These are phyloP conservation scores for Drosophila phalerata DNA, from an alignment of 2,888 invertebrate species.

Conservation along the genomic window DNA sequence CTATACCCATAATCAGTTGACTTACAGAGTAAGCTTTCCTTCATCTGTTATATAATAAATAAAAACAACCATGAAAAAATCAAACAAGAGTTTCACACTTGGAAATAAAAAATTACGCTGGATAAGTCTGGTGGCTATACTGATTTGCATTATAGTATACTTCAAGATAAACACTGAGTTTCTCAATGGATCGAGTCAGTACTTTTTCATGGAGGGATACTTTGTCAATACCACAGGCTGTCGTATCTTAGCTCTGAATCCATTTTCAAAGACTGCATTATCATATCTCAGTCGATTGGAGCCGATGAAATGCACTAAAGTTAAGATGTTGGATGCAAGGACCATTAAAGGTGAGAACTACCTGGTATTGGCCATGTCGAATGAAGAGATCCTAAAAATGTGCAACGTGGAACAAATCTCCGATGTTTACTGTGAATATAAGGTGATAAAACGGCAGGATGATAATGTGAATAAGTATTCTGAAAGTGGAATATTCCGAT, in stretches of 20 bases:
- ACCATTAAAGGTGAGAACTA: conserved; percentile 2
- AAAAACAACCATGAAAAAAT: not conserved
- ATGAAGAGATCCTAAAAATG: not conserved
- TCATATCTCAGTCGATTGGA: not conserved
- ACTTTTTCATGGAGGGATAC: conserved; percentile 17
- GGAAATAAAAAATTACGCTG: not conserved
- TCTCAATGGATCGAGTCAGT: not conserved
- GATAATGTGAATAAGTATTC: not conserved
- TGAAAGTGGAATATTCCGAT: not conserved
- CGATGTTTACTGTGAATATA: conserved; percentile 4
- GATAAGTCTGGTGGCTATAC: conserved; percentile 1
- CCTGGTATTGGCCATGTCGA: not conserved
- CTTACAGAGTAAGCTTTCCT: not conserved
- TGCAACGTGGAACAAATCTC: not conserved
- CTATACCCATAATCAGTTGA: no score
- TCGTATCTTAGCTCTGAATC: conserved; percentile 32
- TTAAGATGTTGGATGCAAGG: conserved; percentile 18
- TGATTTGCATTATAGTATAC: conserved; percentile 18
- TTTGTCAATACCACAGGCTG: conserved; percentile 57
- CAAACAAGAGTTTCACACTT: not conserved
- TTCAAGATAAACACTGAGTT: not conserved
- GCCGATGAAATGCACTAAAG: conserved; percentile 8
- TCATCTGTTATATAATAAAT: not conserved
- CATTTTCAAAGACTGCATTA: not conserved
- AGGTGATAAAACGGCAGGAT: not conserved